A percentile compares a stretch with the other conserved stretches of the same genome.
phyloP scores from a whole-genome alignment of 2,797 vertebrate species.

The Anabas testudineus region DNA sequence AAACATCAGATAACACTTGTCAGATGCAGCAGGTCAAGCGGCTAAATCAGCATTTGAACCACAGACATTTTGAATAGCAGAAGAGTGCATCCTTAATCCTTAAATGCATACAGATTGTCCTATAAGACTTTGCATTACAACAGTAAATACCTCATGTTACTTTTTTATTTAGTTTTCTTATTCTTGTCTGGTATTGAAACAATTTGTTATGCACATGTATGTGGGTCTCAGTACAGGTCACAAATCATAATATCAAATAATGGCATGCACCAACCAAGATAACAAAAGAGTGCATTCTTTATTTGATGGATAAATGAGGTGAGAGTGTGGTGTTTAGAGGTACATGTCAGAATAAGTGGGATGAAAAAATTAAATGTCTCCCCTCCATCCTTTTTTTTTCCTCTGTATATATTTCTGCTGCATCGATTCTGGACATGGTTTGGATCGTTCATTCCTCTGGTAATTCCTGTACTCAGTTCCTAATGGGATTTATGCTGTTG shows the following conservation, averaged over 20 bases:
- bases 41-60: no score
- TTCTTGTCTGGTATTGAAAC: no score
- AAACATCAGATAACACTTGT: no score
- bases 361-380: slow-evolving; percentile 16
- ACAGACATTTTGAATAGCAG: no score
- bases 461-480: slow-evolving; percentile 57
- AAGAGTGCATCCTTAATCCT: no score
- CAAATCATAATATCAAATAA: background rate
- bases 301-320: background rate
- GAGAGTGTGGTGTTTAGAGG: slow-evolving; percentile 9
- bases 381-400: background rate
- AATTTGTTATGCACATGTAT: background rate
- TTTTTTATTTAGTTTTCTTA: no score
- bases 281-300: background rate
- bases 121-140: no score
- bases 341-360: slow-evolving; percentile 12
- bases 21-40: no score
- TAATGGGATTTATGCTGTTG: slow-evolving; percentile 53
- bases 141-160: no score
- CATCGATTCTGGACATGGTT: slow-evolving; percentile 19
- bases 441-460: slow-evolving; percentile 36
- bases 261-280: background rate
- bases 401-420: background rate
- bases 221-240: background rate
- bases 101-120: no score